Evolutionary conservation across 2,797 vertebrate genomes (phyloP).

Genomic region (Scyliorhinus canicula): DNA sequence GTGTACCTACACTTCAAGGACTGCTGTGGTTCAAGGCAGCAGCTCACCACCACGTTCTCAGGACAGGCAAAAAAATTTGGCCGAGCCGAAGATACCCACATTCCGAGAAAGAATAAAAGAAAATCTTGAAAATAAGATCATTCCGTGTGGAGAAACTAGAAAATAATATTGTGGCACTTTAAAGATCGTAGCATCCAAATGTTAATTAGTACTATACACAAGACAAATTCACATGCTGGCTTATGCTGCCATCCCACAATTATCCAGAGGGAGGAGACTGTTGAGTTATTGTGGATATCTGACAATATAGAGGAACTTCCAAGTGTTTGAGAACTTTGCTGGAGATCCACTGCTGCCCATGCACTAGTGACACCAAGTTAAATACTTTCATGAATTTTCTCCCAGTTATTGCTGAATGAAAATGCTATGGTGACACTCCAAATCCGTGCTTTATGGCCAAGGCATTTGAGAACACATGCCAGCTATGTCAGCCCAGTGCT

Average conservation of each 20-base stretch:
- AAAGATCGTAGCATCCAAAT: neutral
- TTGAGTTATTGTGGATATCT: neutral
- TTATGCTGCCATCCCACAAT: neutral
- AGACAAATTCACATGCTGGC: neutral
- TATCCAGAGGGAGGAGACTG: neutral
- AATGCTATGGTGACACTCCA: neutral
- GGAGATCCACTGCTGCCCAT: neutral
- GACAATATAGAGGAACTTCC: neutral
- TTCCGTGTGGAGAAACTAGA: neutral
- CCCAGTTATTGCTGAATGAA: neutral
- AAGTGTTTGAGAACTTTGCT: neutral
- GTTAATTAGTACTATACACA: neutral
- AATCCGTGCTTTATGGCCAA: neutral
- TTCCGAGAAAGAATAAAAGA: no score
- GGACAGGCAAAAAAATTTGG: no score
- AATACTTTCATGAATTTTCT: neutral
- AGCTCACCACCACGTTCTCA: no score
- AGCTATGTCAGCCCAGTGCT: neutral
- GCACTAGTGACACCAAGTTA: neutral
- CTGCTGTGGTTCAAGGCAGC: no score
- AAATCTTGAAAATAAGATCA: neutral
- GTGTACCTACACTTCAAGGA: no score
- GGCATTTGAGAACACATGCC: neutral
- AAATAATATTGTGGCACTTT: neutral
- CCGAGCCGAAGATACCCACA: no score